phyloP scores from a whole-genome alignment of 2,797 vertebrate genomes.

The Danio kyathit region DNA sequence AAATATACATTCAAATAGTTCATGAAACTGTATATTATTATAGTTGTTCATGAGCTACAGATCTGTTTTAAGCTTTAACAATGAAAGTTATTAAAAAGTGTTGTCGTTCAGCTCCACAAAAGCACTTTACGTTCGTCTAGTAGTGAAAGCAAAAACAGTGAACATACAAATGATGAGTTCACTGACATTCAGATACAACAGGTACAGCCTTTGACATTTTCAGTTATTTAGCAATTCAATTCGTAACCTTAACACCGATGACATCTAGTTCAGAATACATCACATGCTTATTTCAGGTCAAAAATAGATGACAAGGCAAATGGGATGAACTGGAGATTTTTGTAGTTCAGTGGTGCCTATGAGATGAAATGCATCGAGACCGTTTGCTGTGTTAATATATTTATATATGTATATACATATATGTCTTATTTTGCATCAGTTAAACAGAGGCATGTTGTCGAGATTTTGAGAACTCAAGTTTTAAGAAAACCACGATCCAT shows the following conservation, averaged over 20 bases:
- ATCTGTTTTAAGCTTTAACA: slow-evolving; percentile 6
- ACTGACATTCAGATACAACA: slow-evolving; percentile 68
- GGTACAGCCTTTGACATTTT: slow-evolving; percentile 63
- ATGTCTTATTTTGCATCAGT: slow-evolving; percentile 50
- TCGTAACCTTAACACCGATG: slow-evolving; percentile 57
- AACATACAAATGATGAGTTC: slow-evolving; percentile 58
- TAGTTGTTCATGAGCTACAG: not conserved
- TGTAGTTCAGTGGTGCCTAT: slow-evolving; percentile 4
- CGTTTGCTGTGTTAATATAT: slow-evolving; percentile 14
- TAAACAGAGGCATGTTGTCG: slow-evolving; percentile 50
- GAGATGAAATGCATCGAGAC: not conserved
- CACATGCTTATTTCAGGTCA: slow-evolving; percentile 64
- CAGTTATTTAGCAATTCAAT: slow-evolving; percentile 56
- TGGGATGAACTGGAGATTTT: slow-evolving; percentile 8
- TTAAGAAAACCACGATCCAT: slow-evolving; percentile 27
- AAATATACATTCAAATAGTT: not conserved
- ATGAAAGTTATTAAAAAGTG: slow-evolving; percentile 12
- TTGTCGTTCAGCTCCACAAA: slow-evolving; percentile 40
- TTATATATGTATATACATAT: not conserved
- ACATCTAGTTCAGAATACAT: slow-evolving; percentile 60
- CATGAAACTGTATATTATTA: not conserved
- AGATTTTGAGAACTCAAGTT: slow-evolving; percentile 44
- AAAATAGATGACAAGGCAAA: slow-evolving; percentile 35
- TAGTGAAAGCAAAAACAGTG: slow-evolving; percentile 42
- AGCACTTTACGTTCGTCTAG: slow-evolving; percentile 55